Evolutionary conservation across 2,797 vertebrate species (phyloP).

Genomic region (Crenichthys baileyi): DNA sequence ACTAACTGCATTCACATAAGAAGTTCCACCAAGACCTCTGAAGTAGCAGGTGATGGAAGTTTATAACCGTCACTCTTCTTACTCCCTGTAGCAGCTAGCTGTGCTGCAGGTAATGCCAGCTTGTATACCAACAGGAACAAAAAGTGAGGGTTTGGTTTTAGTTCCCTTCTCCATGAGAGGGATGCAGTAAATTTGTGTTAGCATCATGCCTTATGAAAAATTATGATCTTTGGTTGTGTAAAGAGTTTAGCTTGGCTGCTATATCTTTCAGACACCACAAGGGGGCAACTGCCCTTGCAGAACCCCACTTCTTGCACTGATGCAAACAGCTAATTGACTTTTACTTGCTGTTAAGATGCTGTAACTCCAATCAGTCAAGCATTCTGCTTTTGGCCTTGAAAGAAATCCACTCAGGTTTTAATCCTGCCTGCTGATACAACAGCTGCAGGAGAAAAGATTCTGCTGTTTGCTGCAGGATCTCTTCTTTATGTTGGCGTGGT

Average conservation of each 20-base stretch:
- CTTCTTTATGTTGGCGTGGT: no score
- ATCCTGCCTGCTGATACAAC: not conserved
- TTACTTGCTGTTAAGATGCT: not conserved
- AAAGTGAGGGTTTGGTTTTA: no score
- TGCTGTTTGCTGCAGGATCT: not conserved
- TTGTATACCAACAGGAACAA: no score
- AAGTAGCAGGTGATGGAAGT: no score
- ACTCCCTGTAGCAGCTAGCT: not conserved
- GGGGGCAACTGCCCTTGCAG: not conserved
- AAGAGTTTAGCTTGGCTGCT: not conserved
- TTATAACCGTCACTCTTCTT: no score
- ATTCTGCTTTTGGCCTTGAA: not conserved
- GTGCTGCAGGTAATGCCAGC: not conserved
- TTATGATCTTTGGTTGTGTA: not conserved
- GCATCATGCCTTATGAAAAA: not conserved
- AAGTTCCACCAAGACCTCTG: not conserved
- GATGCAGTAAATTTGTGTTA: no score
- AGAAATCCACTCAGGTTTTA: not conserved
- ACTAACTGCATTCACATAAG: not conserved
- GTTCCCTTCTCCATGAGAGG: no score
- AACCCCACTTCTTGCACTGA: not conserved
- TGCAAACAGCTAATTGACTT: not conserved
- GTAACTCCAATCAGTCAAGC: not conserved
- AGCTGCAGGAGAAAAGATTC: not conserved
- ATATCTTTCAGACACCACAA: not conserved